These are phyloP conservation scores for Bradypus variegatus DNA, from an alignment of 2,797 vertebrate genomes.

Conservation along the genomic window DNA sequence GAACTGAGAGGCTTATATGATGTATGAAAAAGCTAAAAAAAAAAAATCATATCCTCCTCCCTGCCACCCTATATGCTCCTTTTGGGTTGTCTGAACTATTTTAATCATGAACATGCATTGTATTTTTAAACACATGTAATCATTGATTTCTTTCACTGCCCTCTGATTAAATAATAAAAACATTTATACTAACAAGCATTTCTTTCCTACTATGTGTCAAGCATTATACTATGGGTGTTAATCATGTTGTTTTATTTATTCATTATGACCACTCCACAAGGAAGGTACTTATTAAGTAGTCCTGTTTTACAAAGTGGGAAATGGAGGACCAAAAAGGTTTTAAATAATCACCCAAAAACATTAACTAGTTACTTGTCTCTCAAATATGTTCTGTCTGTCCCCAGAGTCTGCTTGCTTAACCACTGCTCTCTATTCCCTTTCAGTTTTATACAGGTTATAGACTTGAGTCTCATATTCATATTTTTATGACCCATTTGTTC, in stretches of 20 bases:
- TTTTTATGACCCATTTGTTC: background rate
- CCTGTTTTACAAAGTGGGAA: background rate
- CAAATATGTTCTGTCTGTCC: too few relatives aligned
- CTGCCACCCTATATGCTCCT: fast-evolving
- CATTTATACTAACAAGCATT: background rate
- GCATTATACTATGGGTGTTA: too few relatives aligned
- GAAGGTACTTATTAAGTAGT: too few relatives aligned
- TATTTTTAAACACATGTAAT: background rate
- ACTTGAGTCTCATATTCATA: fast-evolving
- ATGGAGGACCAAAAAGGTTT: background rate
- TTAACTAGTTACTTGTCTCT: fast-evolving
- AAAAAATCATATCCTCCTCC: background rate
- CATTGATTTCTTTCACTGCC: background rate
- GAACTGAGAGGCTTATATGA: background rate
- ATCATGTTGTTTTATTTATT: background rate
- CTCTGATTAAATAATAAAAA: background rate
- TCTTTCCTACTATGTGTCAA: background rate
- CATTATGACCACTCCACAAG: background rate
- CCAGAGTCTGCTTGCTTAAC: background rate
- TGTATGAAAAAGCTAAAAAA: background rate
- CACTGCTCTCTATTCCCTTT: too few relatives aligned
- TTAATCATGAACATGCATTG: background rate
- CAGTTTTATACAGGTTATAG: background rate
- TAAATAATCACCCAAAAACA: background rate
- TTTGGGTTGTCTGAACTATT: background rate